Percentiles rank a stretch among this genome's conserved stretches.
phyloP scores from a whole-genome alignment of 2,888 invertebrate genomes.

The Eupelmus urozonus region DNA sequence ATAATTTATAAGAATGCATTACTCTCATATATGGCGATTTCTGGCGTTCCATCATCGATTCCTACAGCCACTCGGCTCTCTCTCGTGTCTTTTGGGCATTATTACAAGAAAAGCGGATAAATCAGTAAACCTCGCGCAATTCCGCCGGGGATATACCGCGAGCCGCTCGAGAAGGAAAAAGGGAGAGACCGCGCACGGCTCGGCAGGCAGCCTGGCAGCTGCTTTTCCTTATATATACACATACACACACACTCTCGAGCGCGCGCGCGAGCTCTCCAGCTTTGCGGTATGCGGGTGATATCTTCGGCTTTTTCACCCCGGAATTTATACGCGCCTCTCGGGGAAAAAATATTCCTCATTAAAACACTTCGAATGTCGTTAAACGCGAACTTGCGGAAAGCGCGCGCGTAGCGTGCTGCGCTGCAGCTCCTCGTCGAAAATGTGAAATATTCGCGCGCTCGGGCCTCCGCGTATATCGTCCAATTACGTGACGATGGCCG shows the following conservation, averaged over 20 bases:
- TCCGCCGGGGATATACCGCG: constrained; percentile 41
- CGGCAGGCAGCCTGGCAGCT: constrained; percentile 40
- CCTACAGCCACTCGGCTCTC: too few species aligned
- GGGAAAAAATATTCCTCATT: constrained; percentile 56
- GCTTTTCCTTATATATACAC: constrained; percentile 47
- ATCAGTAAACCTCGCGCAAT: constrained; percentile 52
- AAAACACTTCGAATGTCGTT: constrained; percentile 57
- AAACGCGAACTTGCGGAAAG: constrained; percentile 1
- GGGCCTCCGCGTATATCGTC: constrained; percentile 37
- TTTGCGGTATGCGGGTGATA: constrained; percentile 57
- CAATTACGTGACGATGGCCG: constrained; percentile 34
- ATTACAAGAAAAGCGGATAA: constrained; percentile 56
- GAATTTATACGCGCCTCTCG: constrained; percentile 56
- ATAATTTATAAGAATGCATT: constrained; percentile 26
- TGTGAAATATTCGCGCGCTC: constrained; percentile 43
- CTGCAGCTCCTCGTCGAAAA: constrained; percentile 55
- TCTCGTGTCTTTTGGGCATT: constrained; percentile 28
- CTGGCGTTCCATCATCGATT: constrained; percentile 51
- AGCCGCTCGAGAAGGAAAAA: constrained; percentile 4
- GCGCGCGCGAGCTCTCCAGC: not conserved
- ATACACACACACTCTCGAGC: not conserved
- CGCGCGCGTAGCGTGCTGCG: not conserved
- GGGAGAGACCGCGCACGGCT: constrained; percentile 12
- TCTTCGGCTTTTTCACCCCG: constrained; percentile 55
- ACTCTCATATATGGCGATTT: not conserved